Evolutionary conservation across 64 coral and sea anemone species (phyloP), one percentile per base, ranked within the genome.

Genomic region (Montipora cactus): DNA sequence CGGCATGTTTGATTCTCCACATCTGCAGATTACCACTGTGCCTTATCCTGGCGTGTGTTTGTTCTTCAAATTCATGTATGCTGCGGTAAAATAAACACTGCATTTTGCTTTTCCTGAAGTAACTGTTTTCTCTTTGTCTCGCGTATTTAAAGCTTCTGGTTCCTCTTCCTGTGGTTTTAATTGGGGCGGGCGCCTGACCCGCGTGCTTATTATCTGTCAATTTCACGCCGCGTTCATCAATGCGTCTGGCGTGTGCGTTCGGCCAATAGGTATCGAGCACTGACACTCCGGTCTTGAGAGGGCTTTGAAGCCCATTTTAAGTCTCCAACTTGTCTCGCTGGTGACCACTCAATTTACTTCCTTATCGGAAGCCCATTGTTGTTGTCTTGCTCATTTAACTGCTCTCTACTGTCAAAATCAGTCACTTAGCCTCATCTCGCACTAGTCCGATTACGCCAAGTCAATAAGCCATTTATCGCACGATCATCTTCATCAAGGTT

Each of bases 401-500:
- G 82, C 82, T 51, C 15, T 71, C 44, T 67, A 21, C 44, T 86
- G 66, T 86, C 82, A 71, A 64, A 86, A 50, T 11, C 82, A 70
- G 66, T 82, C 82, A 71, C 66, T 86, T 86, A 71, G 66, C 62
- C 45, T 86, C 46, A 70, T 72, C 82, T 44, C 11, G 67, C 44
- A 20, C 19, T 72, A 44, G 82, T 16, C 18, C 45, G 82, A 86
- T 72, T 69, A 71, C 64, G 47, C 45, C 7, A 64, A 23, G 82
- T 86, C 82, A 86, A 86, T 86, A 86, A 86, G 82, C 82, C 61
- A 86, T 86, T 86, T 86, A 86, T 86, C 82, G 5, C 66, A 49
- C 82, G 44, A n/a, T 86, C 82, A 70, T n/a, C 45, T 46, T 72
- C 82, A 86, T 71, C 82, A 86, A 86, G 37, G 18, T 70, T 46